phyloP scores from a whole-genome alignment of 2,797 vertebrate genomes.

The Gymnopithys bicolor region DNA sequence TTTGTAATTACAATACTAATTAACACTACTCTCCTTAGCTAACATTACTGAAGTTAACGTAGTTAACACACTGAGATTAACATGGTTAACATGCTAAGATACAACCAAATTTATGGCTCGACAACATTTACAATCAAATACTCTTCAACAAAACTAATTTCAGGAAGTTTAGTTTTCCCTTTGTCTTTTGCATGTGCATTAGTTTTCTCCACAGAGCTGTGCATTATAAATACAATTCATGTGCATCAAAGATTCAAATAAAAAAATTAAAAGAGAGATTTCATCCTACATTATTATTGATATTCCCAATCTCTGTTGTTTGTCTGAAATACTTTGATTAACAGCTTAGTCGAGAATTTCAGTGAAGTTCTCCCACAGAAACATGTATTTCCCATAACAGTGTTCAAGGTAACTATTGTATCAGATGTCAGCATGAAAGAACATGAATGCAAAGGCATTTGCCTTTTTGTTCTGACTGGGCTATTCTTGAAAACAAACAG shows the following conservation, averaged over 20 bases:
- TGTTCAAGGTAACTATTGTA: neutral
- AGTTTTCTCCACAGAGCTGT: neutral
- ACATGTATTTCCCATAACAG: rapidly evolving
- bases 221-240: neutral
- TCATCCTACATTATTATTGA: neutral
- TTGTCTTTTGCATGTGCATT: neutral
- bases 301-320: neutral
- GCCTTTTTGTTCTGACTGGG: neutral
- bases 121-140: neutral
- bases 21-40: neutral
- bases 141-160: neutral
- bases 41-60: neutral
- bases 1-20: neutral
- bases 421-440: neutral
- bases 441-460: neutral
- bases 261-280: neutral
- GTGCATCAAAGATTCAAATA: neutral
- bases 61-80: neutral
- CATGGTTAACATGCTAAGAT: neutral
- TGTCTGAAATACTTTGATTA: neutral
- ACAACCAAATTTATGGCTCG: neutral
- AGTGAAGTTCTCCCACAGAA: neutral
- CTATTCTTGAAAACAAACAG: neutral
- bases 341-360: neutral
- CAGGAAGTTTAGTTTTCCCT: neutral